A percentile compares a stretch with the other conserved stretches of the same genome.
phyloP scores from a whole-genome alignment of 2,797 vertebrate species.

The Babyrousa celebensis region DNA sequence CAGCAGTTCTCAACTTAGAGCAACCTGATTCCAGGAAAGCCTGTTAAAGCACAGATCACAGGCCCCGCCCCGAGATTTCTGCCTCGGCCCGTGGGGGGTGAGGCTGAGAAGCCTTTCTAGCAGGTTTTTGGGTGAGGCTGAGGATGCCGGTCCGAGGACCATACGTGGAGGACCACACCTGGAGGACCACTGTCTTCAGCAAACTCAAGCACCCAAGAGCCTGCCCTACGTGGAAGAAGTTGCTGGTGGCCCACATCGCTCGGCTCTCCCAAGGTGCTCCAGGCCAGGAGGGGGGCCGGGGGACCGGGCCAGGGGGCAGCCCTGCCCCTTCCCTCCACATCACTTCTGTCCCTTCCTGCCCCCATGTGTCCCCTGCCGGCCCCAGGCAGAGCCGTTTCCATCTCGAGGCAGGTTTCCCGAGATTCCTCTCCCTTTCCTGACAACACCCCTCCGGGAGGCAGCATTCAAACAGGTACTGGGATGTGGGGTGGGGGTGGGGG shows the following conservation, averaged over 20 bases:
- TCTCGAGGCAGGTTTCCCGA: background rate
- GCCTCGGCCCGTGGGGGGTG: background rate
- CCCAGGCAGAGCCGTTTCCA: background rate
- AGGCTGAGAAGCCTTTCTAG: background rate
- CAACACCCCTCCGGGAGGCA: conserved; percentile 56
- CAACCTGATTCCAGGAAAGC: rapidly evolving
- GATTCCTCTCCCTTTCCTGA: conserved; percentile 10
- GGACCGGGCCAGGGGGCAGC: background rate
- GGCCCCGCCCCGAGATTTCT: background rate
- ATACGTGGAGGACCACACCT: background rate
- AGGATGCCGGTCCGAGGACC: background rate
- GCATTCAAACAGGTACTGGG: conserved; percentile 60
- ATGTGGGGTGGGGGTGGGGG: conserved; percentile 70
- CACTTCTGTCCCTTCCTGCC: background rate
- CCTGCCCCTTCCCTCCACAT: background rate
- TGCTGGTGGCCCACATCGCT: background rate
- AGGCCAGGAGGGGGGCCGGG: background rate
- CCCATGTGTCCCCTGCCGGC: rapidly evolving
- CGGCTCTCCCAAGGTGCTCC: background rate
- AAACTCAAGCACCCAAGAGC: background rate
- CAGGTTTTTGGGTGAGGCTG: background rate
- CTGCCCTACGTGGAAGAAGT: rapidly evolving
- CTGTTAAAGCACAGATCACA: background rate
- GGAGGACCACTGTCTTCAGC: background rate
- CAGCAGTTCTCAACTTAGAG: background rate